phyloP scores from a whole-genome alignment of 2,113 vertebrate genomes.

The Suricata suricatta region DNA sequence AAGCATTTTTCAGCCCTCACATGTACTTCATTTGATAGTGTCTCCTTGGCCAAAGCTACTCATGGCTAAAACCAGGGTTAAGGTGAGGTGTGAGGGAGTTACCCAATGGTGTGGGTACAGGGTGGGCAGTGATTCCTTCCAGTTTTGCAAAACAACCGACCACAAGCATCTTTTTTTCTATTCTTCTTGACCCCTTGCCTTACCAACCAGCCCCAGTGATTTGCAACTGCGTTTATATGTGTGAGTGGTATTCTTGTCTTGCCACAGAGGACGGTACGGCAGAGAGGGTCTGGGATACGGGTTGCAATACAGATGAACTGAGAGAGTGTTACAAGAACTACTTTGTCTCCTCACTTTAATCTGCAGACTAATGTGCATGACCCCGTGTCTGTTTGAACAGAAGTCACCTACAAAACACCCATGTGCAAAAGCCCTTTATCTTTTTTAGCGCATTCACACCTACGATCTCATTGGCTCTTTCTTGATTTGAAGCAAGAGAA shows the following conservation, averaged over 20 bases:
- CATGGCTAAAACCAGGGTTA: neutral
- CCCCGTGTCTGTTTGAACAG: neutral
- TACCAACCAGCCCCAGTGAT: neutral
- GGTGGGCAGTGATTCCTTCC: neutral
- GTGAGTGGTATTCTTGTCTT: neutral
- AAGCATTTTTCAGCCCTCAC: neutral
- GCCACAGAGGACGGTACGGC: neutral
- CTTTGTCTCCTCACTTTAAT: neutral
- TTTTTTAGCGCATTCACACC: neutral
- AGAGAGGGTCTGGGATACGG: neutral
- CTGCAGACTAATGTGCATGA: neutral
- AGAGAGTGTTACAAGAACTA: neutral
- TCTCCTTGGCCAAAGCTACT: neutral
- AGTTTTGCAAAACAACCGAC: neutral
- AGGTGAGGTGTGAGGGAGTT: neutral
- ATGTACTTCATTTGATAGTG: neutral
- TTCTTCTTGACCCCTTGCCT: neutral
- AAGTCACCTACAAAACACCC: neutral
- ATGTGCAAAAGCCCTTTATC: neutral
- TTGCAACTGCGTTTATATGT: neutral
- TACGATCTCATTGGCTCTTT: neutral
- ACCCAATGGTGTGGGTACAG: neutral
- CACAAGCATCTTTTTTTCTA: neutral
- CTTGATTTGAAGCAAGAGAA: constrained; percentile 10
- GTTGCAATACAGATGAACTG: neutral